Percentiles rank a stretch among this genome's conserved stretches.
Conservation (phyloP, 2,113 vertebrate genomes). For the Gila orcuttii region DNA sequence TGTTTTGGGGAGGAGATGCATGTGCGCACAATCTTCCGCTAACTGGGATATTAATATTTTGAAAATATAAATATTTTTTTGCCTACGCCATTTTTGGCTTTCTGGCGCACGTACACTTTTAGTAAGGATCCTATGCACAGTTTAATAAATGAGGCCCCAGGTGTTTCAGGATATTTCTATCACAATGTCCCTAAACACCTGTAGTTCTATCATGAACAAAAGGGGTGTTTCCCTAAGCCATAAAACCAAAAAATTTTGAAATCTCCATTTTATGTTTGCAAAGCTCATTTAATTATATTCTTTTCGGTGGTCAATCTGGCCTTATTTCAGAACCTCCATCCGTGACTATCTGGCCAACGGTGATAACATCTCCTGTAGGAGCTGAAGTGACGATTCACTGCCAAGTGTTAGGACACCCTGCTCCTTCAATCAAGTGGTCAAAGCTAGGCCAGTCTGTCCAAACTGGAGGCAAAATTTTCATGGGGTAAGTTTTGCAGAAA, state of each 20-base stretch:
- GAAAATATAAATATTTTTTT: too few relatives aligned
- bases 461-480: slow-evolving; percentile 72
- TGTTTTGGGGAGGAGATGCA: too few relatives aligned
- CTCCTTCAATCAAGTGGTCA: slow-evolving; percentile 73
- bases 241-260: not conserved
- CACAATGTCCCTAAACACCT: not conserved
- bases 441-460: slow-evolving; percentile 72
- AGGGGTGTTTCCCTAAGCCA: not conserved
- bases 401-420: slow-evolving; percentile 73
- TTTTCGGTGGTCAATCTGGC: not conserved
- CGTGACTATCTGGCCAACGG: slow-evolving; percentile 70
- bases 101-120: too few relatives aligned
- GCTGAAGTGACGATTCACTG: slow-evolving; percentile 72
- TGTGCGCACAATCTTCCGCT: too few relatives aligned
- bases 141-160: too few relatives aligned
- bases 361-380: slow-evolving; percentile 68
- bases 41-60: too few relatives aligned
- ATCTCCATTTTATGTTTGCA: not conserved
- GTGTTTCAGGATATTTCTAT: not conserved
- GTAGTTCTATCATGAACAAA: slow-evolving; percentile 4
- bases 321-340: slow-evolving; percentile 69
- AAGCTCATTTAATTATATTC: not conserved
- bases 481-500: slow-evolving; percentile 59
- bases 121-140: too few relatives aligned
- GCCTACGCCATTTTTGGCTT: too few relatives aligned